Evolutionary conservation across 2,113 vertebrate species (phyloP).

Genomic region (Coptodon bakossiorum): DNA sequence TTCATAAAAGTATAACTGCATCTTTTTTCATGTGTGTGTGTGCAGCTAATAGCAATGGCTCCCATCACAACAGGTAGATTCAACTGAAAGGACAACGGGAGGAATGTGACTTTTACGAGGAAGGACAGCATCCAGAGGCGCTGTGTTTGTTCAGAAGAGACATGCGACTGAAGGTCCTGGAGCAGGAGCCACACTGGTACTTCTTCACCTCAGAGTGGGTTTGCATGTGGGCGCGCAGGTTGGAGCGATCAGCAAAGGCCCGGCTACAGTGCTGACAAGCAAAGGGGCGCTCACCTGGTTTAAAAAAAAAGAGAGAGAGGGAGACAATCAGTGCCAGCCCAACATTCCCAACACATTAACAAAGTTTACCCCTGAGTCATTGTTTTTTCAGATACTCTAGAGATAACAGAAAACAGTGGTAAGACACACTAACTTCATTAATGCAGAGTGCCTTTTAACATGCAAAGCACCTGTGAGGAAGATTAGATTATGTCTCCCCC

Average conservation of each 20-base stretch:
- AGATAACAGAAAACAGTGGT: constrained; percentile 6
- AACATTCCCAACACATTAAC: background rate
- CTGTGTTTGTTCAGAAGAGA: constrained; percentile 94
- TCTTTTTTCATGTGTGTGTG: background rate
- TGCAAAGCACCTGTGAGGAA: background rate
- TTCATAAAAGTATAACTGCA: background rate
- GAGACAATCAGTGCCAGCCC: background rate
- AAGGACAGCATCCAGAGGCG: constrained; percentile 80
- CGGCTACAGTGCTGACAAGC: constrained; percentile 93
- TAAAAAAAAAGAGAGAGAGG: background rate
- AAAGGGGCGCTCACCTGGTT: constrained; percentile 90
- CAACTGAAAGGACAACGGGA: background rate
- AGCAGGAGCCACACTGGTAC: constrained; percentile 89
- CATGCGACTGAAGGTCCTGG: constrained; percentile 97
- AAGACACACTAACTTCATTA: background rate
- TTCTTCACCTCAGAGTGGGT: constrained; percentile 98
- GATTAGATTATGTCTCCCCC: constrained; percentile 31
- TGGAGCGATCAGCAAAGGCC: constrained; percentile 95
- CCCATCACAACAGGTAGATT: background rate
- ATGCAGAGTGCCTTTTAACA: constrained; percentile 11
- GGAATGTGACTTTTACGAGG: constrained; percentile 67
- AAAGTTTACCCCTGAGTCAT: background rate
- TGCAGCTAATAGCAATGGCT: background rate
- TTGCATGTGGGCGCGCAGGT: constrained; percentile 95
- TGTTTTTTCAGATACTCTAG: constrained; percentile 22